Conservation (phyloP, 2,888 invertebrate species). For the Ptychoptera albimana region DNA sequence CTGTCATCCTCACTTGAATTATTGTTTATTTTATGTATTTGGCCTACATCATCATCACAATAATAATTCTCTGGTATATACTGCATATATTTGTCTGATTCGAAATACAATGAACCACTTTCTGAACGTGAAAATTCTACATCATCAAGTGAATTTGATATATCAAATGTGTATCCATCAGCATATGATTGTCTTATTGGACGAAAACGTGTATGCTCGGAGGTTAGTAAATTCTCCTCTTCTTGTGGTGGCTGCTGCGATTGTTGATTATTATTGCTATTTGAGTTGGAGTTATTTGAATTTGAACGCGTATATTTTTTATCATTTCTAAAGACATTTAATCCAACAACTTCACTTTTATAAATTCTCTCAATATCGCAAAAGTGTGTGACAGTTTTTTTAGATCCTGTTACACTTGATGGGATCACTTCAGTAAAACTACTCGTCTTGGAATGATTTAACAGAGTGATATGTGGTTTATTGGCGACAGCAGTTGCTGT, state of each 20-base stretch:
- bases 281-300: background rate
- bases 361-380: too few relatives aligned
- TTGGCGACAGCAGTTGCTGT: too few relatives aligned
- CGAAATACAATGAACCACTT: slow-evolving; percentile 43
- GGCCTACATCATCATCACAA: slow-evolving; percentile 14
- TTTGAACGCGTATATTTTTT: background rate
- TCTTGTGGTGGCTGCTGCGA: slow-evolving; percentile 8
- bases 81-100: slow-evolving; percentile 28
- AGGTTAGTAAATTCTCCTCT: slow-evolving; percentile 55
- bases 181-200: slow-evolving; percentile 52
- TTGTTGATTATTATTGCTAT: slow-evolving; percentile 1
- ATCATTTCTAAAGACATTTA: background rate
- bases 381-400: background rate
- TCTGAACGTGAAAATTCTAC: slow-evolving; percentile 50
- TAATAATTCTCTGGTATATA: slow-evolving; percentile 17
- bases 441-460: slow-evolving; percentile 20
- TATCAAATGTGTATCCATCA: slow-evolving; percentile 59
- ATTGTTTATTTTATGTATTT: background rate
- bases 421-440: slow-evolving; percentile 16
- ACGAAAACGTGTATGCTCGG: slow-evolving; percentile 67
- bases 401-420: background rate
- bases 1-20: slow-evolving; percentile 15
- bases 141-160: slow-evolving; percentile 42
- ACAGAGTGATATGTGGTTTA: slow-evolving; percentile 13
- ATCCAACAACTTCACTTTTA: background rate